These are phyloP conservation scores for Vesta saturnalis DNA, from an alignment of 2,888 invertebrate genomes.

Conservation along the genomic window DNA sequence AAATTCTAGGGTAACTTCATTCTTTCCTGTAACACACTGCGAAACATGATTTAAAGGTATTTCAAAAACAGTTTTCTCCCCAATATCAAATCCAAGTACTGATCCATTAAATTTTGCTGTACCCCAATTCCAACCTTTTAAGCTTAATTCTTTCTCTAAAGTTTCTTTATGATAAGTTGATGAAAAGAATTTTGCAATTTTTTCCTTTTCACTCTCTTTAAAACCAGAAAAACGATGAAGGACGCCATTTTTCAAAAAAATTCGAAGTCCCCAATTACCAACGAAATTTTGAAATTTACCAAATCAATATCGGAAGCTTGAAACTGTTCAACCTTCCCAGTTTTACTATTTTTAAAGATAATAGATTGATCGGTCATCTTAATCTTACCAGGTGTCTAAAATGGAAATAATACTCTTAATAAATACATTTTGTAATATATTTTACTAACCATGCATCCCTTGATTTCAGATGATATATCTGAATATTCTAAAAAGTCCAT, in stretches of 20 bases:
- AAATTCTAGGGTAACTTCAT: constrained; percentile 98
- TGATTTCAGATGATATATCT: constrained; percentile 84
- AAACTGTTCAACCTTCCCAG: constrained; percentile 95
- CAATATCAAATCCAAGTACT: constrained; percentile 85
- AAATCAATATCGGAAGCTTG: constrained; percentile 85
- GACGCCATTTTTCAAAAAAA: constrained; percentile 90
- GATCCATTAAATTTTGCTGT: constrained; percentile 93
- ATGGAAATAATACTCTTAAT: constrained; percentile 33
- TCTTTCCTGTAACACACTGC: constrained; percentile 95
- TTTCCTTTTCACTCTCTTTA: constrained; percentile 94
- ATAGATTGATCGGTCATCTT: constrained; percentile 92
- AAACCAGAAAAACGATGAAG: constrained; percentile 94
- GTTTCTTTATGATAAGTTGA: constrained; percentile 85
- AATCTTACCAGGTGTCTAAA: constrained; percentile 87
- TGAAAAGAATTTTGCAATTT: constrained; percentile 89
- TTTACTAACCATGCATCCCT: constrained; percentile 83
- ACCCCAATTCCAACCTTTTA: constrained; percentile 99
- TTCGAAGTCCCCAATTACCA: constrained; percentile 87
- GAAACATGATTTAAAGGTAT: constrained; percentile 96
- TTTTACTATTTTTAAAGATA: constrained; percentile 94
- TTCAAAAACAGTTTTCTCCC: constrained; percentile 89
- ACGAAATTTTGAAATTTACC: constrained; percentile 92
- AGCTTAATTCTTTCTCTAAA: constrained; percentile 89
- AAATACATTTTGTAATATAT: too few relatives aligned
- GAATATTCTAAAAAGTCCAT: constrained; percentile 91